These are phyloP conservation scores for Polyergus mexicanus DNA, from an alignment of 1,140 invertebrate species.

Conservation along the genomic window DNA sequence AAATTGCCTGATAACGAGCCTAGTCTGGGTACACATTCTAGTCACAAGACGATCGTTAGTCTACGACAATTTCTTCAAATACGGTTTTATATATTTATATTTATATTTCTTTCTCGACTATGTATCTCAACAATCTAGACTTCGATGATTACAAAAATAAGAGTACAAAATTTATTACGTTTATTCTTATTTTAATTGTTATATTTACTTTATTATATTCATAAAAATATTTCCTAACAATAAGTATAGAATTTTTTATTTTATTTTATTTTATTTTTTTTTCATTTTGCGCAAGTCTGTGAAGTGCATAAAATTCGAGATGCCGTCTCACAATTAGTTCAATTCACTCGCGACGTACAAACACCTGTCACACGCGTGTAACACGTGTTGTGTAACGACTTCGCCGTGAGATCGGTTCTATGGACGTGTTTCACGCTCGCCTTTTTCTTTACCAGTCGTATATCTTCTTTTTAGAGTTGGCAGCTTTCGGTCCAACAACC, in stretches of 20 bases:
- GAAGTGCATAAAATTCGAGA: constrained; percentile 47
- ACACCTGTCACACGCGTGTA: constrained; percentile 62
- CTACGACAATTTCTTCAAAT: neutral
- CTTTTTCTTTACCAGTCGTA: constrained; percentile 51
- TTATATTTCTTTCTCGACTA: no score
- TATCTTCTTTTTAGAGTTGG: constrained; percentile 9
- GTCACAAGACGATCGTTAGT: constrained; percentile 60
- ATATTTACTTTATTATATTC: no score
- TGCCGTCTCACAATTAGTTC: neutral
- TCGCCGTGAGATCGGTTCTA: constrained; percentile 67
- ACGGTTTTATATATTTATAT: no score
- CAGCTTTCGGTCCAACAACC: constrained; percentile 23
- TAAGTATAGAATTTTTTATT: no score
- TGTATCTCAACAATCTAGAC: no score
- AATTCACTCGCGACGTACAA: constrained; percentile 25
- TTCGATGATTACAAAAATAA: no score
- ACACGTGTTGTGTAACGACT: constrained; percentile 65
- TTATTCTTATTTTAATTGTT: no score
- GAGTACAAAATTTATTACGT: no score
- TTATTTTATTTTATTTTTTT: no score
- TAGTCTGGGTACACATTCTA: neutral
- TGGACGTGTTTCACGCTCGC: constrained; percentile 57
- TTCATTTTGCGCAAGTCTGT: neutral
- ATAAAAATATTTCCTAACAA: no score
- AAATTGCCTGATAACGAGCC: constrained; percentile 61